Percentiles rank a stretch among this genome's conserved stretches.
These are phyloP conservation scores for Trochalopteron elliotii DNA, from an alignment of 2,113 vertebrate genomes.

Conservation along the genomic window DNA sequence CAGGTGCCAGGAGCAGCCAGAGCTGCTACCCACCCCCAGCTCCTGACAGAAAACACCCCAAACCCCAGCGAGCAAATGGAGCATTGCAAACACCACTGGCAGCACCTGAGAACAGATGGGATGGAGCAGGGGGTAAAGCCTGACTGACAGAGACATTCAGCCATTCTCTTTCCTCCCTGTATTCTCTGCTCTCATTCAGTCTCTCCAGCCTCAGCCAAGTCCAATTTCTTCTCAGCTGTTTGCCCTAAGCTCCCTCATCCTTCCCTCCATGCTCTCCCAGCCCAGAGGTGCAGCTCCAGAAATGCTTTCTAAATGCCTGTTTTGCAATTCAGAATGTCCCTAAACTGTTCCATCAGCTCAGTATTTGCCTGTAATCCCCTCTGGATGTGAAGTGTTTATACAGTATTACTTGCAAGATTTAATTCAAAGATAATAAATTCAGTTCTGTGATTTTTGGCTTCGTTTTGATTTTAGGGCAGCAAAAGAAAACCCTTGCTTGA, in stretches of 20 bases:
- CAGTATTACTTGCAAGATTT: constrained; percentile 60
- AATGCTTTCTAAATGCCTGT: neutral
- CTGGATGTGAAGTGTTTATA: constrained; percentile 32
- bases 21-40: neutral
- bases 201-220: neutral
- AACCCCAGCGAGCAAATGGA: accelerated
- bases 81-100: neutral
- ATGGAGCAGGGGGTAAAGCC: neutral
- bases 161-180: neutral
- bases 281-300: neutral
- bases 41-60: neutral
- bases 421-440: constrained; percentile 45
- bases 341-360: constrained; percentile 32
- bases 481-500: neutral
- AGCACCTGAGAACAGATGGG: accelerated
- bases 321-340: constrained; percentile 48
- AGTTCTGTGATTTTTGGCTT: constrained; percentile 20
- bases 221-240: neutral
- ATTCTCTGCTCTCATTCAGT: neutral
- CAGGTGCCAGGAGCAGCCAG: neutral
- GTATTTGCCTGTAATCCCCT: constrained; percentile 41
- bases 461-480: neutral
- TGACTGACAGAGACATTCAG: neutral
- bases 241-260: neutral
- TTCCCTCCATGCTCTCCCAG: neutral